phyloP scores from a whole-genome alignment of 2,113 vertebrate species.

The Bombycilla garrulus region DNA sequence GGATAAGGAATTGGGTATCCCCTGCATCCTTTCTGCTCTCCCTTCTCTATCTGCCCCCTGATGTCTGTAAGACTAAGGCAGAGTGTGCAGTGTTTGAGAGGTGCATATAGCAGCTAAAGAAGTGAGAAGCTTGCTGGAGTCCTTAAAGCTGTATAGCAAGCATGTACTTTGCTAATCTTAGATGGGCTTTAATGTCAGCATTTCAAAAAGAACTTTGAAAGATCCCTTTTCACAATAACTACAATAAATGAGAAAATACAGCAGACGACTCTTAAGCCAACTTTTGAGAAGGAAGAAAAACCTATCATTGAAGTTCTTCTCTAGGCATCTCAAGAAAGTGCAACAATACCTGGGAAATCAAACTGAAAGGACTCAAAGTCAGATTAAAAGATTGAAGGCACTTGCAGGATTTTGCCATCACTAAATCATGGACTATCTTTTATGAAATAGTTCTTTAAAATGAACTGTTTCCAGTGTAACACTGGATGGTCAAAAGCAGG shows the following conservation, averaged over 20 bases:
- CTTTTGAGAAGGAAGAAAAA: neutral
- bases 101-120: neutral
- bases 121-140: neutral
- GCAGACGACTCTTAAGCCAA: neutral
- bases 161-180: neutral
- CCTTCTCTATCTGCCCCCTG: neutral
- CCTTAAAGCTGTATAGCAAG: neutral
- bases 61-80: neutral
- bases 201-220: neutral
- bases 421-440: neutral
- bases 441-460: neutral
- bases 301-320: neutral
- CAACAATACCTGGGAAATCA: neutral
- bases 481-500: neutral
- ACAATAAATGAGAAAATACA: neutral
- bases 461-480: neutral
- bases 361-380: neutral
- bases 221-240: neutral
- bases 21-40: neutral
- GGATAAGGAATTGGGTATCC: neutral
- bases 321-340: neutral
- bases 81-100: neutral
- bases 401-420: neutral
- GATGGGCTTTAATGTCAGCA: neutral
- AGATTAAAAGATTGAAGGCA: neutral